Evolutionary conservation across 2,888 invertebrate genomes (phyloP).

Genomic region (Boloria selene): DNA sequence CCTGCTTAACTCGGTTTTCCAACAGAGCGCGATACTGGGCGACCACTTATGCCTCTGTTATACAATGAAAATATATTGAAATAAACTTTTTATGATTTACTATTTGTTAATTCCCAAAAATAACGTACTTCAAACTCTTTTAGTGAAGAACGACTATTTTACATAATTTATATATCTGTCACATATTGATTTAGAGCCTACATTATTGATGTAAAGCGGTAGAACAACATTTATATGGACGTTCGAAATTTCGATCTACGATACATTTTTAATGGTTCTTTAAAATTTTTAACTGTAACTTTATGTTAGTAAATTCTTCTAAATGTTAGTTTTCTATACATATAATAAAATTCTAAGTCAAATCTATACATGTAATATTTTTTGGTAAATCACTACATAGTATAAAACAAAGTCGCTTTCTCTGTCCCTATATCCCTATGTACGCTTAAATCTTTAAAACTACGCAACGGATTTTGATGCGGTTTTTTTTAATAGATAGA

Average conservation of each 20-base stretch:
- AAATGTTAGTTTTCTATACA: too few species aligned
- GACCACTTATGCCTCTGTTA: too few species aligned
- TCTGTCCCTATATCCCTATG: too few species aligned
- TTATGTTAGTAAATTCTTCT: not conserved
- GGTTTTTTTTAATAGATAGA: too few species aligned
- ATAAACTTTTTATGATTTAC: not conserved
- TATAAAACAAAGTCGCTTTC: too few species aligned
- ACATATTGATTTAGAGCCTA: slow-evolving; percentile 32
- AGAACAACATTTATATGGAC: slow-evolving; percentile 21
- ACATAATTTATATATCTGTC: slow-evolving; percentile 30
- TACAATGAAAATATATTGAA: not conserved
- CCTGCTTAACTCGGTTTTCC: too few species aligned
- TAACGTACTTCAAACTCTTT: slow-evolving; percentile 20
- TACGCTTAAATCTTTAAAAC: too few species aligned
- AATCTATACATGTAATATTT: too few species aligned
- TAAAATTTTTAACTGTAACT: not conserved
- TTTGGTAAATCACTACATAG: too few species aligned
- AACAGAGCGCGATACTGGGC: too few species aligned
- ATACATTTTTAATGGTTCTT: slow-evolving; percentile 1
- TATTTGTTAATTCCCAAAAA: slow-evolving; percentile 6
- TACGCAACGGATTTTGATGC: too few species aligned
- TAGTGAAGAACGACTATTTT: slow-evolving; percentile 19
- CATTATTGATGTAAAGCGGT: slow-evolving; percentile 31
- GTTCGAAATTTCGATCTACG: slow-evolving; percentile 12
- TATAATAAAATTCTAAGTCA: too few species aligned